phyloP scores from a whole-genome alignment of 1,140 invertebrate genomes.

The Ostrea edulis region DNA sequence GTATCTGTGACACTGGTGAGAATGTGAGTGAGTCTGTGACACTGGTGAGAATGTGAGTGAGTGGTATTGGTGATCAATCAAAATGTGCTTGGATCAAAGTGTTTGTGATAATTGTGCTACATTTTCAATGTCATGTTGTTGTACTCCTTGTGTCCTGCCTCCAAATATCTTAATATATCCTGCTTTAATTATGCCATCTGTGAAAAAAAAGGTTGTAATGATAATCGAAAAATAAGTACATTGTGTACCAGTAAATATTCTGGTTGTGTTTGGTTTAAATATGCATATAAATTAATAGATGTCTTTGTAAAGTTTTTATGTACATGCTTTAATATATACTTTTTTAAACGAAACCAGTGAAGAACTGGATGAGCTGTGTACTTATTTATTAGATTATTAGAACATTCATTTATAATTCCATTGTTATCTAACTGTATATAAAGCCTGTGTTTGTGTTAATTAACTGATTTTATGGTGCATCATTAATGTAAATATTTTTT shows the following conservation, averaged over 20 bases:
- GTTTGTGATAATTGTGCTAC: constrained; percentile 29
- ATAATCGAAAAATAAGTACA: constrained; percentile 13
- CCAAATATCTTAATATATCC: neutral
- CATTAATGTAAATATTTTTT: constrained; percentile 32
- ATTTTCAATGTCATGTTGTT: constrained; percentile 8
- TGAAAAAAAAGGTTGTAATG: constrained; percentile 6
- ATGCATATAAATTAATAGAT: neutral
- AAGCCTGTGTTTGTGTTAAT: neutral
- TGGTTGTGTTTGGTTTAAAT: neutral
- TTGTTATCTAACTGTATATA: constrained; percentile 15
- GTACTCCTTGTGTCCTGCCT: constrained; percentile 1
- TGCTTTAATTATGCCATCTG: neutral
- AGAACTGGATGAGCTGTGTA: neutral
- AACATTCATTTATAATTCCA: neutral
- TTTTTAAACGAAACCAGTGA: constrained; percentile 8
- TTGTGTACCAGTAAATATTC: neutral
- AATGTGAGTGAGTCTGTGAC: neutral
- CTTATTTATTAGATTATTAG: neutral
- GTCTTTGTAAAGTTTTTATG: neutral
- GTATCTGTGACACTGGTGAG: neutral
- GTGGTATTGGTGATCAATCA: constrained; percentile 5
- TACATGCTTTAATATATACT: neutral
- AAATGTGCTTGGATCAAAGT: constrained; percentile 34
- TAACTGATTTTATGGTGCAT: constrained; percentile 39
- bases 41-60: neutral